Evolutionary conservation across 1,140 invertebrate species (phyloP).

Genomic region (Dermatophagoides farinae): DNA sequence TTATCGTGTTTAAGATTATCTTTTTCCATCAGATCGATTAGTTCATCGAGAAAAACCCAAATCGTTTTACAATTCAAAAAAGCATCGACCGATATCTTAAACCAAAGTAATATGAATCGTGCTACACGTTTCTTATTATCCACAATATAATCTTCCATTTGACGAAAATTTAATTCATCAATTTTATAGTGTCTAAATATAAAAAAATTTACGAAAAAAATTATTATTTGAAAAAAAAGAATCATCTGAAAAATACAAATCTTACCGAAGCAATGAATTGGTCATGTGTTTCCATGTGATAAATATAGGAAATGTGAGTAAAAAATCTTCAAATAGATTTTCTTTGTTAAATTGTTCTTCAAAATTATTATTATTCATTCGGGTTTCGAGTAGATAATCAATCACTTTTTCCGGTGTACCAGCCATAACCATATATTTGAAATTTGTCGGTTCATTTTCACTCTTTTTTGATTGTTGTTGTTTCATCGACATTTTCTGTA

Average conservation of each 20-base stretch:
- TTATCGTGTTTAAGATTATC: slow-evolving; percentile 28
- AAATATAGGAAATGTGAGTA: slow-evolving; percentile 67
- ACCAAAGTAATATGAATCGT: slow-evolving; percentile 57
- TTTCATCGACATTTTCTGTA: slow-evolving; percentile 15
- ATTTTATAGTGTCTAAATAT: slow-evolving; percentile 42
- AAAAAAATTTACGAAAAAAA: too few species aligned
- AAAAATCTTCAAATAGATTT: slow-evolving; percentile 55
- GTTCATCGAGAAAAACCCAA: slow-evolving; percentile 32
- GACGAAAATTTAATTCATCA: slow-evolving; percentile 30
- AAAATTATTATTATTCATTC: slow-evolving; percentile 27
- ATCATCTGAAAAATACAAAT: too few species aligned
- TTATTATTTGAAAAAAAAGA: too few species aligned
- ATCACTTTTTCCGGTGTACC: slow-evolving; percentile 69
- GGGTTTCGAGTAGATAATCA: slow-evolving; percentile 61
- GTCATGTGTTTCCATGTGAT: slow-evolving; percentile 55
- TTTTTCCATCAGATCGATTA: slow-evolving; percentile 39
- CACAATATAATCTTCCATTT: slow-evolving; percentile 48
- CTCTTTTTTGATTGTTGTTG: background rate
- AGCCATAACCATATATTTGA: slow-evolving; percentile 67
- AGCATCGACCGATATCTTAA: slow-evolving; percentile 42
- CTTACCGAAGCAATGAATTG: slow-evolving; percentile 37
- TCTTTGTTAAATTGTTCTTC: background rate
- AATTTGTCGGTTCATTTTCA: background rate
- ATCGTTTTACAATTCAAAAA: slow-evolving; percentile 44
- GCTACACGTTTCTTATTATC: slow-evolving; percentile 52